Percentiles rank a stretch among this genome's conserved stretches.
Evolutionary conservation across 2,888 invertebrate species (phyloP).

Genomic region (Heliconius cydno): DNA sequence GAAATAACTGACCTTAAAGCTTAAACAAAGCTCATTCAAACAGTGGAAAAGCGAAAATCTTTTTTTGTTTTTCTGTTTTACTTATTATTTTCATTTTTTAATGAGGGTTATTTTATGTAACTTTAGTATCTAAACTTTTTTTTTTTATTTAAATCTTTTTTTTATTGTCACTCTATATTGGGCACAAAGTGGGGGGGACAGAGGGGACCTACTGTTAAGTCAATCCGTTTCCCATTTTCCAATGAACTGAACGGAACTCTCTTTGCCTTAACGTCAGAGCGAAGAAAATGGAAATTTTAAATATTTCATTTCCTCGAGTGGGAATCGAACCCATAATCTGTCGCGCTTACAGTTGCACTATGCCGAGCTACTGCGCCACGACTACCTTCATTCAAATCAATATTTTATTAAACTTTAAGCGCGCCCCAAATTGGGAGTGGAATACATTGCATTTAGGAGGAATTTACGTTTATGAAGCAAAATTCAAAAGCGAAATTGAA

Average conservation of each 20-base stretch:
- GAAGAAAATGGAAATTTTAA: too few relatives aligned
- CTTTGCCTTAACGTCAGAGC: too few relatives aligned
- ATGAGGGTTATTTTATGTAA: not conserved
- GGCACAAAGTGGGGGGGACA: too few relatives aligned
- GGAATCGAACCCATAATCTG: too few relatives aligned
- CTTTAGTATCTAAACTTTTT: not conserved
- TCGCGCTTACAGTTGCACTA: too few relatives aligned
- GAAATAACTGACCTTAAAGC: conserved; percentile 8
- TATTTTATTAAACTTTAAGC: not conserved
- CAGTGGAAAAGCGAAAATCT: not conserved
- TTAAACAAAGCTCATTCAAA: not conserved
- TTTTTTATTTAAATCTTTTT: too few relatives aligned
- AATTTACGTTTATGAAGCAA: not conserved
- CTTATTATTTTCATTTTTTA: not conserved
- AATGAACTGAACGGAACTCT: too few relatives aligned
- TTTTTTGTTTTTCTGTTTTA: not conserved
- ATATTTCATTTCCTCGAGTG: too few relatives aligned
- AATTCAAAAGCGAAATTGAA: conserved; percentile 8
- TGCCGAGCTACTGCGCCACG: too few relatives aligned
- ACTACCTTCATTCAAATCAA: not conserved
- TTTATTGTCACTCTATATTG: too few relatives aligned
- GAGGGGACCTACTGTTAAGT: too few relatives aligned
- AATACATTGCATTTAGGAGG: not conserved
- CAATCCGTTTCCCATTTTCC: too few relatives aligned
- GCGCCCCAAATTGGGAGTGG: not conserved